Base-by-base conservation (phyloP, 2,888 invertebrate genomes). In the Salticus scenicus region DNA sequence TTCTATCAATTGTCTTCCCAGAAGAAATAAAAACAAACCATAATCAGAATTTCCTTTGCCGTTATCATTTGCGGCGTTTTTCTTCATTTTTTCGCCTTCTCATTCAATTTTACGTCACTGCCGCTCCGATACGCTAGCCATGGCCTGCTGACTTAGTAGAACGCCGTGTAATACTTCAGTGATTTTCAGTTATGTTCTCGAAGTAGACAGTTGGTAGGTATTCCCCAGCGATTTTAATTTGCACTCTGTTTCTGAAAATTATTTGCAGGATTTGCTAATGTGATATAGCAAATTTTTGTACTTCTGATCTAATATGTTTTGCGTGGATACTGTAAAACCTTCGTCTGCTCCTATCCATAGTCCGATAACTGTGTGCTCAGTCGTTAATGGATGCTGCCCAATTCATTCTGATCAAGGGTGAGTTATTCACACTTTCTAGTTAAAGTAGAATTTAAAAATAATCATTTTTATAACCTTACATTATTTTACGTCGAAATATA, bases 81-180 rank as follows among this genome's bases (percentile, higher is more conserved):
- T 72, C 31, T 51, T 72, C 72, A 14, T 72, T 42, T 12, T 33
- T 31, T 72, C 42, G n/a, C n/a, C n/a, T 37, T 37, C 42, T 42
- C 71, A 27, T 47, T 42, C 30, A 67, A 1, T 14, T 47, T 57
- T 73, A 31, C 73, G 33, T 80, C 67, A 73, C 37, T 27, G 17
- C 57, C 57, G 57, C 24, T 57, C 57, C 12, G 57, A 57, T 24
- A 57, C 57, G 57, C 24, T n/a, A 17, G 72, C 64, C 67, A 80
- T 67, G 80, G 73, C 33, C 73, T 42, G 57, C 37, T 73, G 73
- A 14, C 17, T 80, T 80, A 73, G 73, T 80, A 47, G 80, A 69
- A 37, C 42, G 30, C 41, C 8, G 41, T 37, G 67, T 67, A 41
- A 33, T 27, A 47, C 37, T 51, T 28, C 42, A 73, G 14, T 57